Evolutionary conservation across 2,888 invertebrate species (phyloP).

Genomic region (Yponomeuta plumbellus): DNA sequence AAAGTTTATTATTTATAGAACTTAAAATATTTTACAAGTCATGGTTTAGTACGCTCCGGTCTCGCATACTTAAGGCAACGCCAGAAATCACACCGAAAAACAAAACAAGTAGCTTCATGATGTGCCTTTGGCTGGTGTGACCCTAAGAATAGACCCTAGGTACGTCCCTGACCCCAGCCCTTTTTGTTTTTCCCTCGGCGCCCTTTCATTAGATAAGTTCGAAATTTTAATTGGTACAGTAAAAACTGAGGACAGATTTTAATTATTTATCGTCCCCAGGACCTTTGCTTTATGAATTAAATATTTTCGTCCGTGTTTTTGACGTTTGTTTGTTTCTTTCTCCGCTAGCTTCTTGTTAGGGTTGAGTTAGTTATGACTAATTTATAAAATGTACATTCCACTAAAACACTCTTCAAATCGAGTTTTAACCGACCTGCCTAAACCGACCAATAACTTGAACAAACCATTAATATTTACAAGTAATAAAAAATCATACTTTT

Average conservation of each 20-base stretch:
- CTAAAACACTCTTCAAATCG: too few species aligned
- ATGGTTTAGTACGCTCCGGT: too few species aligned
- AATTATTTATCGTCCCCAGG: constrained; percentile 39
- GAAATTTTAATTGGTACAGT: constrained; percentile 39
- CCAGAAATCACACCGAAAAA: not conserved
- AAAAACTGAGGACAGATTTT: constrained; percentile 37
- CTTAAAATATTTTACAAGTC: too few species aligned
- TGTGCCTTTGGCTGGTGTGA: too few species aligned
- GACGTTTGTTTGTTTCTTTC: not conserved
- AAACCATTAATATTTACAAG: too few species aligned
- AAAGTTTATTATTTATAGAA: too few species aligned
- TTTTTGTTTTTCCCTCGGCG: not conserved
- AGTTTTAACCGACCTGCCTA: too few species aligned
- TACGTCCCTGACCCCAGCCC: not conserved
- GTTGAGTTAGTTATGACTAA: not conserved
- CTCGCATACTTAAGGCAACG: too few species aligned
- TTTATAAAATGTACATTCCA: too few species aligned
- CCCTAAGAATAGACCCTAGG: not conserved
- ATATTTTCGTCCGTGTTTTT: constrained; percentile 20
- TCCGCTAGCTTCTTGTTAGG: not conserved
- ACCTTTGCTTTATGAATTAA: constrained; percentile 34
- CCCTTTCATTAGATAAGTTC: constrained; percentile 28
- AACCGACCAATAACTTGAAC: too few species aligned
- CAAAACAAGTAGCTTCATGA: too few species aligned
- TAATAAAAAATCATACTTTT: too few species aligned